Conservation (phyloP, 2,888 invertebrate species). For the Acanthosepion lycidas region DNA sequence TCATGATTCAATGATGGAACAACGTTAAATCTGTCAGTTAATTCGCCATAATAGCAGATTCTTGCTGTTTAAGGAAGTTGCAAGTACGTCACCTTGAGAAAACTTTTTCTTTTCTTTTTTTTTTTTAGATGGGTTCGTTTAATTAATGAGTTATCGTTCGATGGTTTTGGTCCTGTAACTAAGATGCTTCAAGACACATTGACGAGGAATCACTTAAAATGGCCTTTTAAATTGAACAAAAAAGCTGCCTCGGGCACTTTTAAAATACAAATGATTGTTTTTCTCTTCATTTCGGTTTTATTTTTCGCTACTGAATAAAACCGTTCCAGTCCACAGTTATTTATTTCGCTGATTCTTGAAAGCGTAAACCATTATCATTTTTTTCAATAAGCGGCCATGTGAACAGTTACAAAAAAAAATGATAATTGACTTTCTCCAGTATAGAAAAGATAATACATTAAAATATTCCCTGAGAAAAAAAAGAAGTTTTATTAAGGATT, state of each 20-base stretch:
- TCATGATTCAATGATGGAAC: too few species aligned
- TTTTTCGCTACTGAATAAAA: neutral
- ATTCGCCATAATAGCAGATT: too few species aligned
- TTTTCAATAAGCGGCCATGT: neutral
- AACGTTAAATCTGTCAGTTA: too few species aligned
- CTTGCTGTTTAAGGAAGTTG: too few species aligned
- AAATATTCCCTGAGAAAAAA: neutral
- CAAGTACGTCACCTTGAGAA: too few species aligned
- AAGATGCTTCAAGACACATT: neutral
- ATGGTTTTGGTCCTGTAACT: neutral
- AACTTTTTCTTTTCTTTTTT: too few species aligned
- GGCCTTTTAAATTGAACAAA: neutral
- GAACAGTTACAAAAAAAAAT: neutral
- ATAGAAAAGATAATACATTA: neutral
- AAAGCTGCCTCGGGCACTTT: neutral
- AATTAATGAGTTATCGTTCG: neutral
- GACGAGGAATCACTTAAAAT: neutral
- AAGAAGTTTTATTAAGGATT: neutral
- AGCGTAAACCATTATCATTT: neutral
- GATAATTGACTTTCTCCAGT: neutral
- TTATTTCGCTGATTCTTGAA: neutral
- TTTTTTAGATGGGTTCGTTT: neutral
- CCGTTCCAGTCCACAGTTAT: neutral
- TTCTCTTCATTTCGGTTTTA: neutral
- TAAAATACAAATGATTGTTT: neutral